A percentile compares a stretch with the other conserved stretches of the same genome.
Evolutionary conservation across 2,888 invertebrate species (phyloP).

Genomic region (Brachypalpus laphriformis): DNA sequence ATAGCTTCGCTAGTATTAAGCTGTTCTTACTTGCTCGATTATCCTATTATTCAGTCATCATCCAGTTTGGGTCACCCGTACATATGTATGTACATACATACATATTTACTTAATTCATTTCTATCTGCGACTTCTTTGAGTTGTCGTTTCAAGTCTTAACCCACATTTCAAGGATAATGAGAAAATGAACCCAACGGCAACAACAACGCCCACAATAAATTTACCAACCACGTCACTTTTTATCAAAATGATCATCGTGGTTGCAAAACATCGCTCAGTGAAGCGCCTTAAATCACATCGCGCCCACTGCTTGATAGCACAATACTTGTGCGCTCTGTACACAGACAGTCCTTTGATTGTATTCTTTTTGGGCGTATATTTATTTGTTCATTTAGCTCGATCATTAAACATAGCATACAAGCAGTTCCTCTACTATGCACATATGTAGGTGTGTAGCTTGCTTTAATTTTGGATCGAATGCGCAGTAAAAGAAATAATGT

Average conservation of each 20-base stretch:
- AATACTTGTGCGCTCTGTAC: background rate
- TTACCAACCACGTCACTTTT: conserved; percentile 1
- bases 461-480: conserved; percentile 6
- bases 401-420: background rate
- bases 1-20: no score
- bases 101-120: no score
- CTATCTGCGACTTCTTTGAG: no score
- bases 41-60: no score
- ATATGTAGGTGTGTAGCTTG: background rate
- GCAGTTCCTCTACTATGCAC: background rate
- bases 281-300: background rate
- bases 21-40: no score
- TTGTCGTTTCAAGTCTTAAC: background rate
- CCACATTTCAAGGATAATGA: background rate
- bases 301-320: background rate
- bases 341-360: background rate
- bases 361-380: background rate
- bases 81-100: no score
- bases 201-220: background rate
- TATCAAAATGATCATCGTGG: background rate
- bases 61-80: no score
- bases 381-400: background rate
- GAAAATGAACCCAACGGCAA: background rate
- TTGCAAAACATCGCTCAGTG: background rate
- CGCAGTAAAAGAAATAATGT: background rate